A percentile compares a stretch with the other conserved stretches of the same genome.
These are phyloP conservation scores for Oncorhynchus nerka DNA, from an alignment of 2,113 vertebrate species.

Conservation along the genomic window DNA sequence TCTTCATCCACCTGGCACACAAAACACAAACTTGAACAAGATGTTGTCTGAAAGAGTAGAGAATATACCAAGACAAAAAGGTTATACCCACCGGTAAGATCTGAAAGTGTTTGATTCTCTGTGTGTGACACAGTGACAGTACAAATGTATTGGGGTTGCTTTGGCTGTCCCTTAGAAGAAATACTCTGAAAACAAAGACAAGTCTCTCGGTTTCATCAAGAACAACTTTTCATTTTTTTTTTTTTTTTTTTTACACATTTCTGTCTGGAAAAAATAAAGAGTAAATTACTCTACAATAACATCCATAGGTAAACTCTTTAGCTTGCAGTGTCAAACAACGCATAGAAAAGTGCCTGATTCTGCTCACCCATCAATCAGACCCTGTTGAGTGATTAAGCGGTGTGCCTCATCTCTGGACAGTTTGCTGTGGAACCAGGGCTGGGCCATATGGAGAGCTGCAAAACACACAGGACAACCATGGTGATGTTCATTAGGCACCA, in stretches of 20 bases:
- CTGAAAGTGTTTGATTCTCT: constrained; percentile 98
- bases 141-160: constrained; percentile 97
- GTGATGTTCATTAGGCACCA: no score
- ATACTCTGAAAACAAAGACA: constrained; percentile 79
- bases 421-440: constrained; percentile 96
- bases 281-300: no score
- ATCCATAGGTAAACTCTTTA: no score
- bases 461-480: constrained; percentile 5
- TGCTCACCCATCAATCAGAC: constrained; percentile 89
- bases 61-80: neutral
- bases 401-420: constrained; percentile 94
- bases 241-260: neutral
- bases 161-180: constrained; percentile 96
- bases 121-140: constrained; percentile 90
- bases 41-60: neutral
- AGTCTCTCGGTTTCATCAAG: neutral
- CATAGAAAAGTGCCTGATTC: neutral
- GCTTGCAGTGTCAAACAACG: no score
- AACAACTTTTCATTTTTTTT: neutral
- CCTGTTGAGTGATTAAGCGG: constrained; percentile 89
- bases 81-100: constrained; percentile 90
- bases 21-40: neutral
- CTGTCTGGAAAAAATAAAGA: neutral
- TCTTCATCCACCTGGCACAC: constrained; percentile 86
- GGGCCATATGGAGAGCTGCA: constrained; percentile 86